Base-by-base conservation (phyloP, 2,797 vertebrate species). In the Hippopotamyrus pictus region DNA sequence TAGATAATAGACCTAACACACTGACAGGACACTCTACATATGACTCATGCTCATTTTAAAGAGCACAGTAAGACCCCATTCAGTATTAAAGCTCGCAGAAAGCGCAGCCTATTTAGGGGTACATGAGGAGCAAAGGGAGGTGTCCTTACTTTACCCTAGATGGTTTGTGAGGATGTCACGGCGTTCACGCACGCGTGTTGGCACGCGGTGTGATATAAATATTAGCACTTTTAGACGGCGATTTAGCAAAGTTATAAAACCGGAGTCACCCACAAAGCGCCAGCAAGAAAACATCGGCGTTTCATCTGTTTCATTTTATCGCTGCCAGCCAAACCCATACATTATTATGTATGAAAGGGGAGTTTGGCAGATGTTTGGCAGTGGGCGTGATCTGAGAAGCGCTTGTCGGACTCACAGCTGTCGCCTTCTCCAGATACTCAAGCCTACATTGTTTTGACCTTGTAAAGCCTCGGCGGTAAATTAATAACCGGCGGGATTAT, bases 401-500 rank as follows among this genome's bases (percentile, higher is more conserved):
- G 37, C 17, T 79, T 79, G 73, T 44, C 73, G 17, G 54, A 48
- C 29, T 85, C 57, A 22, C 50, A 62, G 41, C 41, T 33, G 44
- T 50, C 79, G 14, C 33, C 79, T 11, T 50, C 29, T 65, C 48
- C n/a, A 46, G 54, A 19, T 62, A 46, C n/a, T 89, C 7, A 6
- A 83, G 57, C 22, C 22, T 46, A 25, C 79, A 65, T 88, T 88
- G 57, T 88, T 88, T 88, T 44, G 29, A 41, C 57, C 57, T 44
- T 44, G 54, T 44, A 88, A 46, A 88, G 85, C 7, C 85, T 12
- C 46, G 22, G 19, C 29, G 59, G 37, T 84, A 65, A 41, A 88
- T 88, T 88, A 88, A 89, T 84, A 86, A 86, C 54, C n/a, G 48
- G 25, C 9, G 37, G 69, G 62, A 90, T 86, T 57, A 89, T 88